phyloP scores from a whole-genome alignment of 1,140 invertebrate genomes.

The Hyles euphorbiae region DNA sequence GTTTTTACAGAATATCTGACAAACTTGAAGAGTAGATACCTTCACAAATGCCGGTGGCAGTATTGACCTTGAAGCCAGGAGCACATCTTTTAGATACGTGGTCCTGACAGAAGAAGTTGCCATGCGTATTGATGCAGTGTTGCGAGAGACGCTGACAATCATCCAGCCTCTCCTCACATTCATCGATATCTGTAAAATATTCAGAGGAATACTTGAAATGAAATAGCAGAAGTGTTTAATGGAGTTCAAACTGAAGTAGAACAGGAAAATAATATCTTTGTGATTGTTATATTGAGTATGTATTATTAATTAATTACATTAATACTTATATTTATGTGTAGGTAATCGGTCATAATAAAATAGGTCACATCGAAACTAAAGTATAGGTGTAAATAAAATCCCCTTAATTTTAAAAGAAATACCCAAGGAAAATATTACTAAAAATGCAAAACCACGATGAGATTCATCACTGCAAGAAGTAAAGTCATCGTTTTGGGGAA shows the following conservation, averaged over 20 bases:
- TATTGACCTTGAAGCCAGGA: constrained; percentile 82
- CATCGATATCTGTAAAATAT: constrained; percentile 80
- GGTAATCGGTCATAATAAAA: too few relatives aligned
- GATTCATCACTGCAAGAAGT: too few relatives aligned
- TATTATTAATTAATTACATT: constrained; percentile 5
- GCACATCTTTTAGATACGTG: constrained; percentile 79
- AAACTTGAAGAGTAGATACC: constrained; percentile 53
- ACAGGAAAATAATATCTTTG: background rate
- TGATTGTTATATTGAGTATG: constrained; percentile 2
- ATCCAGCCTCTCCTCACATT: constrained; percentile 79
- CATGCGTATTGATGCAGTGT: constrained; percentile 83
- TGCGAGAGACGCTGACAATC: constrained; percentile 80
- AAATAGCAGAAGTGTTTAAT: background rate
- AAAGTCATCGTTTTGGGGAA: too few relatives aligned
- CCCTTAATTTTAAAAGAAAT: too few relatives aligned
- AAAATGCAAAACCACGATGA: too few relatives aligned
- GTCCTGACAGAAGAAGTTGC: constrained; percentile 81
- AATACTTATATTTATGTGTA: too few relatives aligned
- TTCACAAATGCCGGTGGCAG: constrained; percentile 73
- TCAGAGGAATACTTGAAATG: background rate
- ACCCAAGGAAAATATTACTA: too few relatives aligned
- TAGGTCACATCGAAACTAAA: too few relatives aligned
- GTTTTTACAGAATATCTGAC: too few relatives aligned
- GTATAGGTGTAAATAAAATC: too few relatives aligned
- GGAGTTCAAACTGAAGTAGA: background rate